Conservation (phyloP, 2,888 invertebrate species). For the Rhamphomyia laevipes region DNA sequence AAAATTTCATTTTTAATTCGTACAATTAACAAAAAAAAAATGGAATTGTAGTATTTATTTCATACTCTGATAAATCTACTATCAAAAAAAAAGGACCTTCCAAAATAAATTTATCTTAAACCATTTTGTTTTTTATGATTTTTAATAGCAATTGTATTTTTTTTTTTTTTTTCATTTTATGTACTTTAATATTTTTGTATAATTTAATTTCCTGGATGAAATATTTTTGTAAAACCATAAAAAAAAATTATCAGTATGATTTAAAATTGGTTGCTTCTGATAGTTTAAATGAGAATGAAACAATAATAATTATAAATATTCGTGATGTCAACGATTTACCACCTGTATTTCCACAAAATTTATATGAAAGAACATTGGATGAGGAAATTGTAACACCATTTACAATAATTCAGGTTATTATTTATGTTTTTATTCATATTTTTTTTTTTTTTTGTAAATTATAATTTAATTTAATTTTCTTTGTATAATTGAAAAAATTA, state of each 20-base stretch:
- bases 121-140: not conserved
- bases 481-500: too few relatives aligned
- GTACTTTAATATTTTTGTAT: slow-evolving; percentile 1
- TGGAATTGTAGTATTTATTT: too few relatives aligned
- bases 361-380: slow-evolving; percentile 59
- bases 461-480: slow-evolving; percentile 1
- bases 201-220: not conserved
- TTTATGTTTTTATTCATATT: too few relatives aligned
- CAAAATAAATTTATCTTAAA: not conserved
- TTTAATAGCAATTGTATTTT: slow-evolving; percentile 5
- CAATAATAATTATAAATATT: slow-evolving; percentile 68
- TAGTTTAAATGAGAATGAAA: slow-evolving; percentile 80
- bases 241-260: slow-evolving; percentile 53
- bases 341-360: slow-evolving; percentile 61
- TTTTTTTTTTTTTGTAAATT: slow-evolving; percentile 2
- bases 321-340: slow-evolving; percentile 85
- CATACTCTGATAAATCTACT: too few relatives aligned
- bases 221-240: not conserved
- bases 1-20: too few relatives aligned
- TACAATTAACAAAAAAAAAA: too few relatives aligned
- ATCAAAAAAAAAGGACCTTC: too few relatives aligned
- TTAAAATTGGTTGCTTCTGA: slow-evolving; percentile 81
- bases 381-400: slow-evolving; percentile 64
- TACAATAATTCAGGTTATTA: slow-evolving; percentile 63
- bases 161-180: not conserved